Percentiles rank a stretch among this genome's conserved stretches.
phyloP scores from a whole-genome alignment of 2,113 vertebrate species.

The Pterocles orientalis region DNA sequence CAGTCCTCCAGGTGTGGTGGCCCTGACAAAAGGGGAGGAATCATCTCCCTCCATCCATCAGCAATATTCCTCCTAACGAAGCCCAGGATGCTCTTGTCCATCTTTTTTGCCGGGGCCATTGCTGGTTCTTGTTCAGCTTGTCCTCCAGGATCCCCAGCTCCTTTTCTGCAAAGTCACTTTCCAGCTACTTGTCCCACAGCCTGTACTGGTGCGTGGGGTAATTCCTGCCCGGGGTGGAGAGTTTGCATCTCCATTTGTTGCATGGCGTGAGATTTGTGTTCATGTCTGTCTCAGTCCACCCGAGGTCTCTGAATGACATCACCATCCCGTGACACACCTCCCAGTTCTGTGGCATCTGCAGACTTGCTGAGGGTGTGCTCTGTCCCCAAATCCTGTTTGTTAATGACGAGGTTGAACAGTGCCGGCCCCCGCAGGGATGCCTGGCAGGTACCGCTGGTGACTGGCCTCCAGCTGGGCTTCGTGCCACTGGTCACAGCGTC shows the following conservation, averaged over 20 bases:
- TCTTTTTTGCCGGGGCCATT: not conserved
- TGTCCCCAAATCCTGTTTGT: not conserved
- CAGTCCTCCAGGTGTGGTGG: not conserved
- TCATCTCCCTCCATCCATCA: not conserved
- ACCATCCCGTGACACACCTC: not conserved
- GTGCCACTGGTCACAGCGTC: not conserved
- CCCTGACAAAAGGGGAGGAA: not conserved
- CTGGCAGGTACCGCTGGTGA: not conserved
- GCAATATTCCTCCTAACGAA: not conserved
- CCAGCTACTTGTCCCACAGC: not conserved
- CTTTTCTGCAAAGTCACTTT: not conserved
- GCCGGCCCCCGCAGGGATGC: not conserved
- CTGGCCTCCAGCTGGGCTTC: not conserved
- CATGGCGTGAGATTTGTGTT: not conserved
- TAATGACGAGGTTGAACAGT: not conserved
- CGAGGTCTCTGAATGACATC: not conserved
- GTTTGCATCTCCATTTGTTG: not conserved
- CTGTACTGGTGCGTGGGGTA: not conserved
- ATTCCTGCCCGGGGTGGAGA: not conserved
- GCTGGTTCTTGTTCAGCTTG: not conserved
- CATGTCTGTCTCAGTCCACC: rapidly evolving
- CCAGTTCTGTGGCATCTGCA: not conserved
- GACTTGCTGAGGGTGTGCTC: not conserved
- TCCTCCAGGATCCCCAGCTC: not conserved
- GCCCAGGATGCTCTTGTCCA: not conserved